Evolutionary conservation across 2,113 vertebrate genomes (phyloP).

Genomic region (Neomonachus schauinslandi): DNA sequence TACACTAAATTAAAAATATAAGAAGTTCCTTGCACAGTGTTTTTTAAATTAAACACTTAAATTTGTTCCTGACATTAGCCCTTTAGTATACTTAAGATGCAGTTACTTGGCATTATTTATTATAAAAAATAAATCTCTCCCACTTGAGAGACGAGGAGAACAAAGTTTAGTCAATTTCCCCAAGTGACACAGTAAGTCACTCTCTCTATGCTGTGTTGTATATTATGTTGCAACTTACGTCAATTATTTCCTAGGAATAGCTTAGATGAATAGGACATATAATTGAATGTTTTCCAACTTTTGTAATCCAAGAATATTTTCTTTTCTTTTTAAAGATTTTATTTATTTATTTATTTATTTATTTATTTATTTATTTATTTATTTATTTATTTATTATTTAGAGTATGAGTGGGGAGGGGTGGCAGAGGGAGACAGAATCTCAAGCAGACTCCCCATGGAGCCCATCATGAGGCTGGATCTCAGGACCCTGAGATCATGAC

Average conservation of each 20-base stretch:
- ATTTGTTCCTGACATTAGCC: not conserved
- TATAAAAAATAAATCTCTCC: not conserved
- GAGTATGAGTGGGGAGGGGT: not conserved
- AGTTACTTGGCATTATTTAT: conserved; percentile 4
- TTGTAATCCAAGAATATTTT: not conserved
- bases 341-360: not conserved
- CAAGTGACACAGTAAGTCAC: not conserved
- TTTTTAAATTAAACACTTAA: conserved; percentile 11
- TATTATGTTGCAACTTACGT: not conserved
- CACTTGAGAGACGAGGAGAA: conserved; percentile 1
- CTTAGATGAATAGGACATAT: not conserved
- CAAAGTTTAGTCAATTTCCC: not conserved
- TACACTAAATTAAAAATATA: not conserved
- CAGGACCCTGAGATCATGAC: not conserved
- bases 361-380: no score
- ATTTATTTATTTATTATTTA: no score
- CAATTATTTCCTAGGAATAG: conserved; percentile 2
- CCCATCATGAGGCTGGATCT: not conserved
- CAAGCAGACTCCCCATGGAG: not conserved
- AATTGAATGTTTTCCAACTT: not conserved
- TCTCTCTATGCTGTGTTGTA: not conserved
- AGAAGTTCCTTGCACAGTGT: not conserved
- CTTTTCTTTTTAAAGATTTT: not conserved
- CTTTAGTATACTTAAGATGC: not conserved
- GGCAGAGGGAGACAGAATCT: not conserved